phyloP scores from a whole-genome alignment of 2,113 vertebrate species.

The Pristiophorus japonicus region DNA sequence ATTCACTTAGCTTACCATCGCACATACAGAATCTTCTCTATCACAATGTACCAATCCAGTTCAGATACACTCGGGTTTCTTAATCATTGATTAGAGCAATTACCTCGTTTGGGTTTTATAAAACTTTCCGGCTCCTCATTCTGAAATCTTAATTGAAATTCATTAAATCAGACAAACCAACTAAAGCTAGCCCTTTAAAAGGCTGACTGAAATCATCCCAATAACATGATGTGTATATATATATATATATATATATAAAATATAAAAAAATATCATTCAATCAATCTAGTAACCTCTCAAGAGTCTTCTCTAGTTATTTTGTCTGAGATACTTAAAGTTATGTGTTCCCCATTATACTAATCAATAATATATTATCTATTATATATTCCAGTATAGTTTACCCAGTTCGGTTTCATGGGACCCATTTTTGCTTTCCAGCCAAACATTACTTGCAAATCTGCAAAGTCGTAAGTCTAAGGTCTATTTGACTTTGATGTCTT shows the following conservation, averaged over 20 bases:
- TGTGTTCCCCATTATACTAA: not conserved
- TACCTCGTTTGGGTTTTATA: not conserved
- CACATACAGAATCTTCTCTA: not conserved
- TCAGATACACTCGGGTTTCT: not conserved
- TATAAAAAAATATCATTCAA: no score
- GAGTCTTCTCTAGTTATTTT: not conserved
- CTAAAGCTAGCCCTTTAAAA: not conserved
- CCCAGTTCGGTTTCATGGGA: not conserved
- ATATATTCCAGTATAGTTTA: not conserved
- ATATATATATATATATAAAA: no score
- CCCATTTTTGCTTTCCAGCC: not conserved
- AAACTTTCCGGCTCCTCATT: not conserved
- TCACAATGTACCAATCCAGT: not conserved
- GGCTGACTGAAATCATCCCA: not conserved
- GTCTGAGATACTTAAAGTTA: not conserved
- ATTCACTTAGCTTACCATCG: not conserved
- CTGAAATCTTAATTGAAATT: not conserved
- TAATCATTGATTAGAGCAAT: not conserved
- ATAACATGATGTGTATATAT: no score
- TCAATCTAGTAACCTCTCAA: not conserved
- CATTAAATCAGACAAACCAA: not conserved
- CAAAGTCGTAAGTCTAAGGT: no score
- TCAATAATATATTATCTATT: not conserved
- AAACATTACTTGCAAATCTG: not conserved
- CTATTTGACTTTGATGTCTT: no score